Evolutionary conservation across 2,888 invertebrate species (phyloP), one percentile per base, ranked within the genome.

Genomic region (Adela reaumurella): DNA sequence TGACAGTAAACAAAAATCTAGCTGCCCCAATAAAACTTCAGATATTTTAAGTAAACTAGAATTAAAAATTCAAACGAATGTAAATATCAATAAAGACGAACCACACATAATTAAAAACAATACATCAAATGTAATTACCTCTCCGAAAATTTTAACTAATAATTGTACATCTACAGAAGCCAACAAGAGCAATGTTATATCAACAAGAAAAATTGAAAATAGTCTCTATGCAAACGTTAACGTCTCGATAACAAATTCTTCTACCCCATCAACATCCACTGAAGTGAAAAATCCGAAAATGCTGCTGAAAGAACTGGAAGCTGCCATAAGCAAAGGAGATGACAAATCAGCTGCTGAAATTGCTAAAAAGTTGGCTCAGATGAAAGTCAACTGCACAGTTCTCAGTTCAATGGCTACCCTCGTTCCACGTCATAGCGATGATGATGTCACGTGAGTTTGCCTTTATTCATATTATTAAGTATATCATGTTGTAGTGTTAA

Each of bases 241-340:
- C 16, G 47, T 44, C 14, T 19, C 11, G 17, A 14, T 29, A 3
- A 41, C 35, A 10, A 45, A 50, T 3, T 17, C 11, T 17, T 28
- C 20, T 14, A 17, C 28, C n/a, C 24, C 45, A 28, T 19, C 45
- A 3, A 45, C 45, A 14, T 19, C 45, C n/a, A 11, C 20, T 17
- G 41, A 48, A 17, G 44, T 35, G 18, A 50, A 45, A 17, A 51
- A 51, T 45, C 49, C 51, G 1, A 52, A 83, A 63, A 71, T 81
- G 59, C 67, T 90, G 54, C 74, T 92, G 56, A 82, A 83, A 62
- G 82, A 88, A 64, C 72, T 93, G 48, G 92, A 92, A 67, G 81
- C 82, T 49, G 88, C 92, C 2, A 92, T 93, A 58, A 85, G 88
- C 2, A 84, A 83, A 61, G 92, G 92, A 6, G 86, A 91, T 59